A percentile compares a stretch with the other conserved stretches of the same genome.
Conservation (phyloP, 2,113 vertebrate species). For the Porphyrio hochstetteri region DNA sequence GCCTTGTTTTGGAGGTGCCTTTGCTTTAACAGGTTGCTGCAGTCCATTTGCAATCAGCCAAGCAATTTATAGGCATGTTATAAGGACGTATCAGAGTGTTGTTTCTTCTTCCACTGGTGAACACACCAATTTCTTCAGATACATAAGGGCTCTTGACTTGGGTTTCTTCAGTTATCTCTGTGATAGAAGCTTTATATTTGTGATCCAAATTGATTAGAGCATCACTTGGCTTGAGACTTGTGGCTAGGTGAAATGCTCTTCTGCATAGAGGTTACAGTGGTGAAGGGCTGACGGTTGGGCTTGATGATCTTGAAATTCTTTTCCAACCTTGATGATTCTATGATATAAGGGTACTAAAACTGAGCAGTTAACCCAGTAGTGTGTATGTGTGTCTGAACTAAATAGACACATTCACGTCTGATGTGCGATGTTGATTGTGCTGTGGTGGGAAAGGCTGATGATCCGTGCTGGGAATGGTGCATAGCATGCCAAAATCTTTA, state of each 20-base stretch:
- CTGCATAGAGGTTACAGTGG: too few species aligned
- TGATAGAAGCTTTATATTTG: neutral
- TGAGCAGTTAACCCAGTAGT: neutral
- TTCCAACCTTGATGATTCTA: too few species aligned
- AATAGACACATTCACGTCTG: neutral
- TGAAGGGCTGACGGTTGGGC: too few species aligned
- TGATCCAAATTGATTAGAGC: neutral
- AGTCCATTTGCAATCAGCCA: neutral
- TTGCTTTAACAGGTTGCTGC: neutral
- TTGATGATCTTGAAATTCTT: too few species aligned
- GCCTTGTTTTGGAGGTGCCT: neutral
- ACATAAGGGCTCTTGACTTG: neutral
- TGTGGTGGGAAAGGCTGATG: neutral
- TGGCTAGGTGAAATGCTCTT: neutral
- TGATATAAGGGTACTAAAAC: neutral
- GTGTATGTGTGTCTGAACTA: neutral
- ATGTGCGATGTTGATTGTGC: neutral
- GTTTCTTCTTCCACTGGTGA: neutral
- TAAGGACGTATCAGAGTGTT: neutral
- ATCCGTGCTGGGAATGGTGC: neutral
- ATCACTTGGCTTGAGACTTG: neutral
- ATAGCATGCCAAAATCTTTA: neutral
- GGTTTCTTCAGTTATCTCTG: neutral
- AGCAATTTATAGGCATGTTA: neutral
- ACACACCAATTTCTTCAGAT: neutral